These are phyloP conservation scores for Epiblema foenella DNA, from an alignment of 2,888 invertebrate genomes.

Conservation along the genomic window DNA sequence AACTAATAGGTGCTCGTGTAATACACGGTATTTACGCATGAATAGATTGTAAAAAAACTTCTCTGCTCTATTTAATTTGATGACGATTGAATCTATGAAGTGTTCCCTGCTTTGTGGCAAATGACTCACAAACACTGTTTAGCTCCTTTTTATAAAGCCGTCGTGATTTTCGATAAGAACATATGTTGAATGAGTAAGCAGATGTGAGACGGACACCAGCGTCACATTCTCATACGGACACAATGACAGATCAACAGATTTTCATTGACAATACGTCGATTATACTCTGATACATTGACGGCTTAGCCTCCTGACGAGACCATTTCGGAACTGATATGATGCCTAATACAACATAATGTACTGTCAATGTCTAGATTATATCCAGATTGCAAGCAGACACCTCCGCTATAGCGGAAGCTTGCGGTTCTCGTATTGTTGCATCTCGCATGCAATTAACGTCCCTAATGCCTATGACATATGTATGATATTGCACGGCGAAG, in stretches of 20 bases:
- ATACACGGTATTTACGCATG: constrained; percentile 35
- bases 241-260: neutral
- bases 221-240: neutral
- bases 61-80: constrained; percentile 22
- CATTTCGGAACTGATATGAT: constrained; percentile 8
- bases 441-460: constrained; percentile 9
- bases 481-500: constrained; percentile 16
- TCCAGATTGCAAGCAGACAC: constrained; percentile 58
- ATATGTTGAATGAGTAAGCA: neutral
- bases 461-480: constrained; percentile 3
- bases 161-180: constrained; percentile 1
- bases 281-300: constrained; percentile 2
- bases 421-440: constrained; percentile 54
- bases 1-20: constrained; percentile 35
- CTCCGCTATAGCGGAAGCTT: constrained; percentile 63
- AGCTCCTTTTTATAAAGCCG: neutral
- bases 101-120: neutral
- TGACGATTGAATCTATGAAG: constrained; percentile 14
- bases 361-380: constrained; percentile 48
- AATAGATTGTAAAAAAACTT: constrained; percentile 31
- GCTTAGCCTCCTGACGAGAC: neutral
- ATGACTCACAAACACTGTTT: constrained; percentile 7
- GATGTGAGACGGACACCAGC: neutral
- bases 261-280: constrained; percentile 10
- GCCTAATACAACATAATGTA: constrained; percentile 45